Conservation (phyloP, 2,888 invertebrate genomes). For the Griposia aprilina region DNA sequence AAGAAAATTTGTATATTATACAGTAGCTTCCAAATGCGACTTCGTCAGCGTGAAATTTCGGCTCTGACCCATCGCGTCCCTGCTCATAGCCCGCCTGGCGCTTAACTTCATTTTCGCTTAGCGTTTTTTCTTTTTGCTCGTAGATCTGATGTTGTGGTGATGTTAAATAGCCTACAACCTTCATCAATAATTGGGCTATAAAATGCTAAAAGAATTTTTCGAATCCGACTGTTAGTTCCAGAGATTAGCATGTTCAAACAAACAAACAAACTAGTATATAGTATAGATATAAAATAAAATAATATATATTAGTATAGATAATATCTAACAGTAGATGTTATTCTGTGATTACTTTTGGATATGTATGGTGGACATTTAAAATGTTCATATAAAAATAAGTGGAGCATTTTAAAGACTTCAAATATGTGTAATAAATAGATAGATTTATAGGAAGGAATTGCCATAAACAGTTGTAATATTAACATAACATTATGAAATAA, state of each 20-base stretch:
- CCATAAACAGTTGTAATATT: slow-evolving; percentile 6
- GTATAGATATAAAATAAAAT: too few relatives aligned
- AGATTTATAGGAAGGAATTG: background rate
- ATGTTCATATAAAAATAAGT: slow-evolving; percentile 27
- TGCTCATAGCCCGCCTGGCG: background rate
- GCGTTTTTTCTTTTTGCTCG: background rate
- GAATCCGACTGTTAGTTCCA: background rate
- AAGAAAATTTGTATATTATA: background rate
- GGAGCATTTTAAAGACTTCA: slow-evolving; percentile 18
- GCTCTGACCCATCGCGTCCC: background rate
- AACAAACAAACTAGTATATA: background rate
- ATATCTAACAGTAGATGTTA: background rate
- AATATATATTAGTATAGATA: background rate
- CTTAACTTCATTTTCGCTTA: background rate
- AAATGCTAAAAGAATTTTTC: background rate
- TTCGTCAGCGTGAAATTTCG: background rate
- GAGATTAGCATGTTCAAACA: background rate
- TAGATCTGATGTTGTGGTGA: too few relatives aligned
- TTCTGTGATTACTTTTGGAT: slow-evolving; percentile 8
- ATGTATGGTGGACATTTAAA: slow-evolving; percentile 2
- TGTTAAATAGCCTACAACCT: background rate
- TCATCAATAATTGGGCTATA: background rate
- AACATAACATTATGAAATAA: background rate
- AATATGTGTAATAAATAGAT: background rate
- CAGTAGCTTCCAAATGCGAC: background rate